Percentiles rank a stretch among this genome's conserved stretches.
These are phyloP conservation scores for Daubentonia madagascariensis DNA, from an alignment of 2,113 vertebrate species.

Conservation along the genomic window DNA sequence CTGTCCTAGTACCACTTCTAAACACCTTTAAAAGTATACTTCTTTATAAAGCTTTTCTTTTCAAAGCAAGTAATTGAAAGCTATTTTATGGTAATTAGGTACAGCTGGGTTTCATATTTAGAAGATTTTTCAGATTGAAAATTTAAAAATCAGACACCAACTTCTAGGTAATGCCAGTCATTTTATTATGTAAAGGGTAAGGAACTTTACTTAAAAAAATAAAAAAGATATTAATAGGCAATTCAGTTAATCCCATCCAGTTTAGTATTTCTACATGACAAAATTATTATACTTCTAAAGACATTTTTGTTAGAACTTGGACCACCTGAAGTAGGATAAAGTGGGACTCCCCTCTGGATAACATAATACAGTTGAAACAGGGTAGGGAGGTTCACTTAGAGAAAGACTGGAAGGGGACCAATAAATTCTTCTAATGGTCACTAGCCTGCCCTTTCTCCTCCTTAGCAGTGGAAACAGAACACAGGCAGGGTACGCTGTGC, in stretches of 20 bases:
- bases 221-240: neutral
- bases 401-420: slow-evolving; percentile 10
- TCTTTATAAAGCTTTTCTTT: slow-evolving; percentile 42
- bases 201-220: slow-evolving; percentile 20
- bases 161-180: slow-evolving; percentile 29
- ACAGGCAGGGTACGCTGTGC: slow-evolving; percentile 16
- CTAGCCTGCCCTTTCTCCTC: slow-evolving; percentile 39
- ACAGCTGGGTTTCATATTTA: slow-evolving; percentile 5
- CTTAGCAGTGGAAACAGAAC: slow-evolving; percentile 45
- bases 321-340: slow-evolving; percentile 55
- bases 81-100: slow-evolving; percentile 6
- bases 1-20: too few species aligned
- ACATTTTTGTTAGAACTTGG: neutral
- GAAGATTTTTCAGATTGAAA: neutral
- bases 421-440: slow-evolving; percentile 28
- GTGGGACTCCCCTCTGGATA: neutral
- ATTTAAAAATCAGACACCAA: slow-evolving; percentile 36
- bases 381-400: neutral
- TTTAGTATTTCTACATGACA: slow-evolving; percentile 33
- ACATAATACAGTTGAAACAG: neutral
- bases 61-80: slow-evolving; percentile 26
- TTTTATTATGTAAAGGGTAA: neutral
- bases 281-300: slow-evolving; percentile 62
- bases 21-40: slow-evolving; percentile 40
- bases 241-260: slow-evolving; percentile 13